Evolutionary conservation across 2,888 invertebrate genomes (phyloP).

Genomic region (Axea sp.): DNA sequence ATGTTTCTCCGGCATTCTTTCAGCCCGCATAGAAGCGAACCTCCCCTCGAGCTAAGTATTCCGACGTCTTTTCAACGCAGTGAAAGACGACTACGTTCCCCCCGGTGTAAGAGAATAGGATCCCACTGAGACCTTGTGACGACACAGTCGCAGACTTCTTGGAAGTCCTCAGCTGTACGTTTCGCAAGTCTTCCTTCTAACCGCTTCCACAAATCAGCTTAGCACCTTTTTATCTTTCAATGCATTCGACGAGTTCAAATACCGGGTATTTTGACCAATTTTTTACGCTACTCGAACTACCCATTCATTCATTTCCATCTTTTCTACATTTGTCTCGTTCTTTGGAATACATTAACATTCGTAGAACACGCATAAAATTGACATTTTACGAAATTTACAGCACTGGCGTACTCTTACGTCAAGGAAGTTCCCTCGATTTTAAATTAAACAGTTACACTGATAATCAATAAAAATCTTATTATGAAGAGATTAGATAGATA

Average conservation of each 20-base stretch:
- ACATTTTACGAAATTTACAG: too few species aligned
- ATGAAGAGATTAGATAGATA: too few species aligned
- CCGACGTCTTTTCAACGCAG: slow-evolving; percentile 25
- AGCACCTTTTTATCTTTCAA: slow-evolving; percentile 20
- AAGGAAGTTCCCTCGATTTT: too few species aligned
- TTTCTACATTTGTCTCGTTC: too few species aligned
- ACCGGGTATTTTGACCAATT: slow-evolving; percentile 15
- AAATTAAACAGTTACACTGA: too few species aligned
- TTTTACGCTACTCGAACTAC: too few species aligned
- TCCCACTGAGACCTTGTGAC: slow-evolving; percentile 51
- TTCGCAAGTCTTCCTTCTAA: slow-evolving; percentile 26
- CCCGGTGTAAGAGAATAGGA: slow-evolving; percentile 37
- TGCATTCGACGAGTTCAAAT: slow-evolving; percentile 18
- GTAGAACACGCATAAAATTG: too few species aligned
- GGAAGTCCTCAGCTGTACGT: slow-evolving; percentile 42
- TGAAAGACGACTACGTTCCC: slow-evolving; percentile 39
- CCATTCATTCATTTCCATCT: too few species aligned
- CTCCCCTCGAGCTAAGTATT: slow-evolving; percentile 34
- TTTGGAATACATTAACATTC: too few species aligned
- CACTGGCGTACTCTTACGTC: too few species aligned
- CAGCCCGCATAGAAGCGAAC: slow-evolving; percentile 25
- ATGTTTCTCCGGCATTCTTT: slow-evolving; percentile 27
- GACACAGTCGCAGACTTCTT: slow-evolving; percentile 42
- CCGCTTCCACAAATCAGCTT: slow-evolving; percentile 37
- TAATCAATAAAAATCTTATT: too few species aligned